A percentile compares a stretch with the other conserved stretches of the same genome.
Evolutionary conservation across 2,113 vertebrate species (phyloP).

Genomic region (Prietella phreatophila): DNA sequence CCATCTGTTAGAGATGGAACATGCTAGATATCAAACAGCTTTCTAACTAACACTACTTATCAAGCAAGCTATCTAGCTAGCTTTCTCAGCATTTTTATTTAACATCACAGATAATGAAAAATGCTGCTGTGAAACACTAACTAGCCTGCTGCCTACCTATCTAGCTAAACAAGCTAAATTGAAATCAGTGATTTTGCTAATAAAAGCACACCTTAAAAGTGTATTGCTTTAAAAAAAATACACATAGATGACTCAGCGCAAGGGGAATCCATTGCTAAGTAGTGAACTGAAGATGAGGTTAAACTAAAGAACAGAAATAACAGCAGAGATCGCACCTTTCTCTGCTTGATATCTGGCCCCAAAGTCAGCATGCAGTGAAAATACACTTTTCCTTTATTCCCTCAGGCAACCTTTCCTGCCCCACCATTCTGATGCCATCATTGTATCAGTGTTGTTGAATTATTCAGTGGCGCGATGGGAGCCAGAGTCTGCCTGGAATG

Average conservation of each 20-base stretch:
- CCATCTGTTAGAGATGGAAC: background rate
- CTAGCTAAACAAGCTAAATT: background rate
- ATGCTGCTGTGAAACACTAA: background rate
- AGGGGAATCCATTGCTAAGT: background rate
- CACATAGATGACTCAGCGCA: background rate
- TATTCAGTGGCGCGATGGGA: constrained; percentile 46
- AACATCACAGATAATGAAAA: background rate
- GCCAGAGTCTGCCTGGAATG: constrained; percentile 39
- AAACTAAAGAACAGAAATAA: background rate
- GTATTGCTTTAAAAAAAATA: background rate
- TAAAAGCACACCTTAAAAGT: background rate
- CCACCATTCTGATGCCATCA: constrained; percentile 36
- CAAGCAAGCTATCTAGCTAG: background rate
- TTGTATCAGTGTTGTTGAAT: constrained; percentile 45
- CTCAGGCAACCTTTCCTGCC: constrained; percentile 40
- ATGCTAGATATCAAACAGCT: background rate
- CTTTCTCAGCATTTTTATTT: background rate
- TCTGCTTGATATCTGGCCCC: constrained; percentile 34
- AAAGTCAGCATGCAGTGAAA: constrained; percentile 23
- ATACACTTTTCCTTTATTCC: constrained; percentile 37
- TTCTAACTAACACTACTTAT: background rate
- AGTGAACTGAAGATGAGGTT: background rate
- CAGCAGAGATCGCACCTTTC: background rate
- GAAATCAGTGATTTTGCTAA: background rate
- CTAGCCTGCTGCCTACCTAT: background rate